Evolutionary conservation across 92 coral and sea anemone genomes (phyloP), one percentile per base, ranked within the genome.

Genomic region (Palythoa caribaeorum): DNA sequence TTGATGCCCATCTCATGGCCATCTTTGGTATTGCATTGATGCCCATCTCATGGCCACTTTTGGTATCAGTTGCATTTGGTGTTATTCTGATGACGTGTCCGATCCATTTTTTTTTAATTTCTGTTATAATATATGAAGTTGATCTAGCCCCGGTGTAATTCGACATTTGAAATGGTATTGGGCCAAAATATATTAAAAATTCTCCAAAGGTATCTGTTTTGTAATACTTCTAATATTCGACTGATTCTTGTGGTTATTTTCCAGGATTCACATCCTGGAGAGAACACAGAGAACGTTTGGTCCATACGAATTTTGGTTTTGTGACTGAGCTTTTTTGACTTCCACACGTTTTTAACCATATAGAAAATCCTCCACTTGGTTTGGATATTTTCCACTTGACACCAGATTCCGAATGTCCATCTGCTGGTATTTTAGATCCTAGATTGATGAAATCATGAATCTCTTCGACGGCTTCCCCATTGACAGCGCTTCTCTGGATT

Each of bases 111-210:
- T 37, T 47, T 19, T 66, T 83, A 11, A 83, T 66, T 21, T 60
- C 87, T 36, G 75, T 8, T 53, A 66, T 83, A 66, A 83, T 83
- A 21, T 77, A 39, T 66, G 73, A 60, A 17, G 87, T 83, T 19
- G 51, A 60, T 19, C 54, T 83, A 28, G 28, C 65, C 40, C 75
- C 75, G 19, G 16, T 83, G 77, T 11, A 60, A 60, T 83, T 66
- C 77, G 52, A 66, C 7, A 35, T 83, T 83, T 63, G 87, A 83
- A 68, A 83, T 83, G 77, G 74, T 83, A 28, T 83, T 83, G 3
- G 87, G 87, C 87, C 87, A 83, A 83, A 83, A 83, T 68, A 83
- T 83, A 68, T 83, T 83, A 35, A 68, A 83, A 9, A 83, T 68
- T 83, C 87, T 83, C 87, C 63, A 77, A 62, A 83, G 87, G 6